Evolutionary conservation across 2,797 vertebrate species (phyloP).

Genomic region (Liparis tanakae): DNA sequence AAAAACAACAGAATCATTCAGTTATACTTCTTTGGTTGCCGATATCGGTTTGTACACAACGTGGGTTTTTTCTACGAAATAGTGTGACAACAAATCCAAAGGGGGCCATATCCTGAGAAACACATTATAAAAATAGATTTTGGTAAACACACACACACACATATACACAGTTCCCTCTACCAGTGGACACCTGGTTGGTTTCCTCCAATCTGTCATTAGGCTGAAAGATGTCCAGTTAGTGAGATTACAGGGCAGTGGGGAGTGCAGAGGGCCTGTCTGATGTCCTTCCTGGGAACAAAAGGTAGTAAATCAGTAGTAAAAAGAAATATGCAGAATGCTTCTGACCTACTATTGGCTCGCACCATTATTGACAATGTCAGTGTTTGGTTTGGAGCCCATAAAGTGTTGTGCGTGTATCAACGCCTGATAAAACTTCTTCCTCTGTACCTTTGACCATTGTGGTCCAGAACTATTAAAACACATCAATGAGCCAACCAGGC

Average conservation of each 20-base stretch:
- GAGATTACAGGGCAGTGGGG: constrained; percentile 44
- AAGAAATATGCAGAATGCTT: neutral
- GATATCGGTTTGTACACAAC: neutral
- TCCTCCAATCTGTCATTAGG: constrained; percentile 61
- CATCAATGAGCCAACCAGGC: neutral
- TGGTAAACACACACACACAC: neutral
- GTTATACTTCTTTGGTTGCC: neutral
- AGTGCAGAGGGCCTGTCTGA: constrained; percentile 4
- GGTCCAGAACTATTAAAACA: constrained; percentile 2
- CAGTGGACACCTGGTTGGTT: constrained; percentile 51
- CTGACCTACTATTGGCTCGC: neutral
- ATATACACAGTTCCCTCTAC: neutral
- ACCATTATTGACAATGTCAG: neutral
- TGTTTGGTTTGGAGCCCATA: neutral
- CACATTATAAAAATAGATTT: neutral
- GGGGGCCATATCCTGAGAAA: neutral
- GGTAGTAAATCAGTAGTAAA: neutral
- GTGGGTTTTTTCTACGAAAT: neutral
- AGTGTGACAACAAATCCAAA: neutral
- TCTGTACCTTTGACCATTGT: neutral
- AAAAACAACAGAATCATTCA: neutral
- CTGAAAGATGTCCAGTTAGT: constrained; percentile 36
- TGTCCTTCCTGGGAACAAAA: constrained; percentile 15
- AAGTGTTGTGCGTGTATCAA: neutral
- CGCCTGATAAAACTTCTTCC: neutral